Percentiles rank a stretch among this genome's conserved stretches.
Evolutionary conservation across 2,888 invertebrate species (phyloP).

Genomic region (Petrolisthes cinctipes): DNA sequence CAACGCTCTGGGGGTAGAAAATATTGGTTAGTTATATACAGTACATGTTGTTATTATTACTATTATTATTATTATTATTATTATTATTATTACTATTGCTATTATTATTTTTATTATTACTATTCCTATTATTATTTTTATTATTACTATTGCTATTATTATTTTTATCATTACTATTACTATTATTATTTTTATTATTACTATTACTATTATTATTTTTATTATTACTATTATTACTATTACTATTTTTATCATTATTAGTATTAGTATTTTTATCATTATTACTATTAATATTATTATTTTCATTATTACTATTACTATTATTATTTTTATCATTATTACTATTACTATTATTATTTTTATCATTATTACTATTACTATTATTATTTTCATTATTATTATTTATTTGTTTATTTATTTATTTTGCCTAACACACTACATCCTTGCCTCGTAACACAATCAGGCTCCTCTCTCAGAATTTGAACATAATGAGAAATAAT

Average conservation of each 20-base stretch:
- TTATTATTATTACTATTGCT: background rate
- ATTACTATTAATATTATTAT: background rate
- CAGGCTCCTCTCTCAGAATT: too few species aligned
- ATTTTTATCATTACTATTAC: background rate
- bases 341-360: background rate
- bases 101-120: background rate
- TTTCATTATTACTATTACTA: background rate
- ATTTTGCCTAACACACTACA: too few species aligned
- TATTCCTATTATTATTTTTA: background rate
- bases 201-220: background rate
- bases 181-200: background rate
- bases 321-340: background rate
- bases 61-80: too few species aligned
- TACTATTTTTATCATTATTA: background rate
- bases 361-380: background rate
- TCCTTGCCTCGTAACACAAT: too few species aligned
- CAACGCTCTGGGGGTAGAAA: constrained; percentile 90
- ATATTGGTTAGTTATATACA: constrained; percentile 76
- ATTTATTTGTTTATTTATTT: too few species aligned
- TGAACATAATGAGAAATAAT: too few species aligned
- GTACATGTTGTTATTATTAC: too few species aligned
- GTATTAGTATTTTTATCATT: background rate
- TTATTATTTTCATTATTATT: background rate
- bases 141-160: background rate
- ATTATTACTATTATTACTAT: background rate